phyloP scores from a whole-genome alignment of 2,888 invertebrate genomes.

The Agrotis clavis region DNA sequence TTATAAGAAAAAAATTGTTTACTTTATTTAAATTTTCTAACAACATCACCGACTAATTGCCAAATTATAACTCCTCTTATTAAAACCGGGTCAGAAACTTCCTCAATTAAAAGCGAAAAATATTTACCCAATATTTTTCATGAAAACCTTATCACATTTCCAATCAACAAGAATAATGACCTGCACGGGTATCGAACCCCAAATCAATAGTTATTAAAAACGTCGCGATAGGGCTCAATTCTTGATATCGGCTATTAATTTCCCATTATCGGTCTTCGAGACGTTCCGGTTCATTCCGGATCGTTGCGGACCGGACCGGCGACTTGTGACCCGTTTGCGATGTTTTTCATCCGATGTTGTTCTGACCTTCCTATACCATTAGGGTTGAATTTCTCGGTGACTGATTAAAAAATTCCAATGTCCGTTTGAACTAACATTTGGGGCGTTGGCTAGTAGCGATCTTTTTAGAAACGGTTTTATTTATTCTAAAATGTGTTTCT shows the following conservation, averaged over 20 bases:
- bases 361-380: conserved; percentile 1
- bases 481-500: too few relatives aligned
- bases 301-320: conserved; percentile 11
- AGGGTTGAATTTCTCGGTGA: background rate
- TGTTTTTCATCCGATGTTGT: conserved; percentile 16
- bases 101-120: conserved; percentile 6
- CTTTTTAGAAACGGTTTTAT: too few relatives aligned
- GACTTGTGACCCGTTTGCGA: conserved; percentile 10
- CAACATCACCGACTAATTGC: too few relatives aligned
- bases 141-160: conserved; percentile 25
- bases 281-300: conserved; percentile 17
- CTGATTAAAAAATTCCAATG: background rate
- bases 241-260: conserved; percentile 48
- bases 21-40: too few relatives aligned
- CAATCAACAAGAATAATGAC: conserved; percentile 47
- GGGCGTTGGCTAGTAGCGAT: too few relatives aligned
- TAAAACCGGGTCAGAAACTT: background rate
- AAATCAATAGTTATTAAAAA: conserved; percentile 54
- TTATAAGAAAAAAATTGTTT: too few relatives aligned
- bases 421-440: background rate
- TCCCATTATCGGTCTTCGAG: conserved; percentile 41
- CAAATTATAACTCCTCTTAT: background rate
- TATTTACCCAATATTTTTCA: background rate
- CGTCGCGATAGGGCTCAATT: conserved; percentile 16
- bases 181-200: background rate